These are phyloP conservation scores for Chromis chromis DNA, from an alignment of 2,797 vertebrate species.

Conservation along the genomic window DNA sequence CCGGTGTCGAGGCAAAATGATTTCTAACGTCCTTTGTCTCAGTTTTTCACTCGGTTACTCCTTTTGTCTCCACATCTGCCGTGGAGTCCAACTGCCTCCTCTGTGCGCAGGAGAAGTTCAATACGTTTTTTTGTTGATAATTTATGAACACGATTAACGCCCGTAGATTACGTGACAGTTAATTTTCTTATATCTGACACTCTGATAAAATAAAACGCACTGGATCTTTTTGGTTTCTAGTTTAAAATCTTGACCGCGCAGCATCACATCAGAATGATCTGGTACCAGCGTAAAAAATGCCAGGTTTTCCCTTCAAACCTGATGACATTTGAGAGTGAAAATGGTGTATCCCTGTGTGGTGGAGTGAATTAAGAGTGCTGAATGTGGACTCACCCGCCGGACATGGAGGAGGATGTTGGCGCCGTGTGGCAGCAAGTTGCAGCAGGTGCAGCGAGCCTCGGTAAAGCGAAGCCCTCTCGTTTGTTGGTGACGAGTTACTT, in stretches of 20 bases:
- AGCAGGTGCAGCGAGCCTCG: constrained; percentile 70
- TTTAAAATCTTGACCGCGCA: not conserved
- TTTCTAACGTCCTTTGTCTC: constrained; percentile 81
- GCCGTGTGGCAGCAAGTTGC: constrained; percentile 47
- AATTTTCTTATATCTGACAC: not conserved
- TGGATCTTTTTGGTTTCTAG: not conserved
- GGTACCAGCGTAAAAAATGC: constrained; percentile 10
- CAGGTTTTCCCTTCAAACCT: not conserved
- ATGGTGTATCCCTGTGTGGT: not conserved
- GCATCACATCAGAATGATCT: constrained; percentile 4
- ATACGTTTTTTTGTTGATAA: not conserved
- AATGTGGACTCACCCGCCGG: constrained; percentile 71
- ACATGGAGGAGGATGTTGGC: constrained; percentile 45
- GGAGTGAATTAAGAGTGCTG: not conserved
- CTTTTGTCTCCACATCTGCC: constrained; percentile 86
- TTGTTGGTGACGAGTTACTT: constrained; percentile 62
- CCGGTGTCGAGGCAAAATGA: constrained; percentile 47
- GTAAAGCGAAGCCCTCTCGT: constrained; percentile 35
- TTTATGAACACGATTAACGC: constrained; percentile 16
- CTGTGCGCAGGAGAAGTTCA: constrained; percentile 57
- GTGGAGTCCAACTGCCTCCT: constrained; percentile 65
- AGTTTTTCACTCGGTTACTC: constrained; percentile 80
- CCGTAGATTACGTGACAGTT: not conserved
- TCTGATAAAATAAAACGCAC: not conserved
- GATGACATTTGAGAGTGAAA: not conserved